Evolutionary conservation across 2,797 vertebrate species (phyloP).

Genomic region (Dipus sagitta): DNA sequence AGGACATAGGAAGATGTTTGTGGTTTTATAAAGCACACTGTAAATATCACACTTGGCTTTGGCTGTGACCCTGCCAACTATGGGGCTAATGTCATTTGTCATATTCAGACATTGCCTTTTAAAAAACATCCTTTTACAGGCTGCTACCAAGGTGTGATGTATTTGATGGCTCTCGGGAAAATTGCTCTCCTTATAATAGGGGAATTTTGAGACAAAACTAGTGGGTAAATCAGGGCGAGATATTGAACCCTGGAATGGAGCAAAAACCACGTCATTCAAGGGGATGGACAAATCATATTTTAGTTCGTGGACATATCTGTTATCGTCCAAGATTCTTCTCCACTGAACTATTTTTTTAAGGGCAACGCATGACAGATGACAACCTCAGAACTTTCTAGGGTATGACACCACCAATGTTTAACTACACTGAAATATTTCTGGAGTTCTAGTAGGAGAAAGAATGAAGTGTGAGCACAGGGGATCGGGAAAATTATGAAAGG

Average conservation of each 20-base stretch:
- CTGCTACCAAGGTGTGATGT: constrained; percentile 79
- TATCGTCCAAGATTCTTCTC: no score
- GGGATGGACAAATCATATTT: constrained; percentile 31
- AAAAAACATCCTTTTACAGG: constrained; percentile 71
- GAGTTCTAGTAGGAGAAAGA: background rate
- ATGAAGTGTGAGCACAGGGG: background rate
- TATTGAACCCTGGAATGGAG: background rate
- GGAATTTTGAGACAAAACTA: constrained; percentile 52
- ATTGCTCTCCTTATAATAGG: constrained; percentile 68
- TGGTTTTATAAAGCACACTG: constrained; percentile 80
- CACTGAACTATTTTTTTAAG: background rate
- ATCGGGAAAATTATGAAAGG: background rate
- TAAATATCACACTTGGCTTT: constrained; percentile 85
- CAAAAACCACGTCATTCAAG: constrained; percentile 45
- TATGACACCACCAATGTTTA: background rate
- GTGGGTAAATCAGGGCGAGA: background rate
- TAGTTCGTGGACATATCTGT: constrained; percentile 40
- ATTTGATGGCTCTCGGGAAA: constrained; percentile 73
- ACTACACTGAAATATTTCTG: background rate
- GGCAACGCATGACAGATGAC: constrained; percentile 29
- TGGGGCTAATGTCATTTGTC: constrained; percentile 87
- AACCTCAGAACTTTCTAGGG: background rate
- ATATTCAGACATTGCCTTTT: constrained; percentile 84
- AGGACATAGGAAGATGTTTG: constrained; percentile 84
- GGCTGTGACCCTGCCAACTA: constrained; percentile 81